These are phyloP conservation scores for Dysmachus trigonus DNA, from an alignment of 2,888 invertebrate genomes.

Conservation along the genomic window DNA sequence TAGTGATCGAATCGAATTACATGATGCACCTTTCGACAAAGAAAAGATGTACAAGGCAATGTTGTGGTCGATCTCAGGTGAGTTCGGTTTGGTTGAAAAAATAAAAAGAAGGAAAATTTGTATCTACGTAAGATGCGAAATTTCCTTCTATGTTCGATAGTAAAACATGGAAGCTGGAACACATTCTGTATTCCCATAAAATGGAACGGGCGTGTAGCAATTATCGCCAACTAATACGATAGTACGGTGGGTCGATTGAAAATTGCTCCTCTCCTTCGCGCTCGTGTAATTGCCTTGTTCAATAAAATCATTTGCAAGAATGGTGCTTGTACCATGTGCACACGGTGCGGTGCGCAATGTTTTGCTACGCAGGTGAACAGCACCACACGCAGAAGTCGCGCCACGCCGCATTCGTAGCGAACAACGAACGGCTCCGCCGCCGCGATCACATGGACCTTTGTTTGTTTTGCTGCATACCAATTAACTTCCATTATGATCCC, in stretches of 20 bases:
- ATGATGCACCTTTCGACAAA: neutral
- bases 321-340: neutral
- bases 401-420: neutral
- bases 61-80: neutral
- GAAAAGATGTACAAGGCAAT: neutral
- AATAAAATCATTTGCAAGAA: slow-evolving; percentile 15
- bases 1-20: neutral
- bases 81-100: neutral
- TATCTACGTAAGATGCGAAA: neutral
- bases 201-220: neutral
- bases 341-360: neutral
- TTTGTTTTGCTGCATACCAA: slow-evolving; percentile 31
- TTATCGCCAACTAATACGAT: slow-evolving; percentile 27
- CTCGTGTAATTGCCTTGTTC: slow-evolving; percentile 10
- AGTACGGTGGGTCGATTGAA: neutral
- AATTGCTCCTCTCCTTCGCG: neutral
- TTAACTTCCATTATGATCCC: slow-evolving; percentile 41
- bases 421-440: neutral
- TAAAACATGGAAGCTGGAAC: neutral
- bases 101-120: neutral
- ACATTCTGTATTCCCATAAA: neutral
- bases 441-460: neutral
- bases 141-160: neutral
- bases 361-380: neutral
- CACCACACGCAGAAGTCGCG: neutral